Percentiles rank a stretch among this genome's conserved stretches.
phyloP scores from a whole-genome alignment of 2,113 vertebrate genomes.

The Nipponia nippon region DNA sequence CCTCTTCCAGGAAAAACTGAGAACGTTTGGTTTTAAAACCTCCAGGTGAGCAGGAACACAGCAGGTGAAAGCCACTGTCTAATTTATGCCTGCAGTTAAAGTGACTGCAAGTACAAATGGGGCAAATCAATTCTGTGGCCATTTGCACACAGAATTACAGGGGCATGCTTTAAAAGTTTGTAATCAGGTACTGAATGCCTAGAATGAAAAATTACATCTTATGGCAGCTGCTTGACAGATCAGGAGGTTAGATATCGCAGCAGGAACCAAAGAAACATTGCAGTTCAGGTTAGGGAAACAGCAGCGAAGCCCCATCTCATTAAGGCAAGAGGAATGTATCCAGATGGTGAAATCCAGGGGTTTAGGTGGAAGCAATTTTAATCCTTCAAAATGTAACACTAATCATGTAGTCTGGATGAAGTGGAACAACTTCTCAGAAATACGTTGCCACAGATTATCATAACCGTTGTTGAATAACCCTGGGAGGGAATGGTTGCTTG shows the following conservation, averaged over 20 bases:
- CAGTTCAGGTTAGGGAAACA: neutral
- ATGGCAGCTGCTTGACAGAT: neutral
- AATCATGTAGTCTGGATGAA: neutral
- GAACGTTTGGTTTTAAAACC: neutral
- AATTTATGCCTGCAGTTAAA: neutral
- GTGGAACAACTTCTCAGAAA: neutral
- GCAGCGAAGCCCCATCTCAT: neutral
- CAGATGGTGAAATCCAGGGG: neutral
- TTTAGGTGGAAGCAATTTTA: neutral
- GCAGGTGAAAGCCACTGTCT: neutral
- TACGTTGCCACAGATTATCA: neutral
- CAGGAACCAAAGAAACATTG: neutral
- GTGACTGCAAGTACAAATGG: neutral
- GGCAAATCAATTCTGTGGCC: neutral
- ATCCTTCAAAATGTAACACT: neutral
- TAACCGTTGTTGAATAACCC: neutral
- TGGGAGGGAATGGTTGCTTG: neutral
- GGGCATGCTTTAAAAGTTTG: neutral
- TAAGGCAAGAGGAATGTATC: neutral
- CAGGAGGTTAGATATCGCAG: fast-evolving
- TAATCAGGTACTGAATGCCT: neutral
- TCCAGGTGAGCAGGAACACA: neutral
- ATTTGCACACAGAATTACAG: neutral
- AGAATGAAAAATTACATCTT: neutral
- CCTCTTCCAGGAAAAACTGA: neutral